A percentile compares a stretch with the other conserved stretches of the same genome.
These are phyloP conservation scores for Coelogynopora nodosa DNA, from an alignment of 2,888 invertebrate genomes.

Conservation along the genomic window DNA sequence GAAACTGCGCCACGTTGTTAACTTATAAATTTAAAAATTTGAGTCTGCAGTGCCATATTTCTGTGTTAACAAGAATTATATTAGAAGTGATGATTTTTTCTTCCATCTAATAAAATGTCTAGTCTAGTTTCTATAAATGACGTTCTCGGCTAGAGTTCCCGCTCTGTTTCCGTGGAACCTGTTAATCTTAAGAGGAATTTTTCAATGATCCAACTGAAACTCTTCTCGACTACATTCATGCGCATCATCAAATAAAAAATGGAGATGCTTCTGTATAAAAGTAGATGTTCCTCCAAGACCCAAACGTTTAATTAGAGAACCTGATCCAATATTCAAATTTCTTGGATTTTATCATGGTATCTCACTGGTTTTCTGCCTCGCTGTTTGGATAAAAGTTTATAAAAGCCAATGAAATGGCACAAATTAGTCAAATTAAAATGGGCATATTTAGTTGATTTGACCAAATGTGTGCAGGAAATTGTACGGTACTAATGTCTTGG, in stretches of 20 bases:
- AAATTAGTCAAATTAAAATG: background rate
- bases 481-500: background rate
- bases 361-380: background rate
- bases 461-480: background rate
- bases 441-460: background rate
- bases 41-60: too few relatives aligned
- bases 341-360: slow-evolving; percentile 10
- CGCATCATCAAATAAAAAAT: background rate
- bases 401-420: background rate
- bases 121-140: too few relatives aligned
- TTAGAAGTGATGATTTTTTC: too few relatives aligned
- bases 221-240: background rate
- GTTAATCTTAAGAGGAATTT: slow-evolving; percentile 19
- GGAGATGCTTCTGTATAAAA: background rate
- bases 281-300: background rate
- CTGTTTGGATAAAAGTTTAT: background rate
- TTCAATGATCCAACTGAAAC: background rate
- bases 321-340: background rate
- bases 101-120: too few relatives aligned
- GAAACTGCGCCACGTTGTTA: too few relatives aligned
- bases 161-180: background rate
- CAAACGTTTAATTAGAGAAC: background rate
- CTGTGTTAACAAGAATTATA: too few relatives aligned
- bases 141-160: too few relatives aligned
- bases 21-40: too few relatives aligned